These are phyloP conservation scores for Okapia johnstoni DNA, from an alignment of 2,113 vertebrate species.

Conservation along the genomic window DNA sequence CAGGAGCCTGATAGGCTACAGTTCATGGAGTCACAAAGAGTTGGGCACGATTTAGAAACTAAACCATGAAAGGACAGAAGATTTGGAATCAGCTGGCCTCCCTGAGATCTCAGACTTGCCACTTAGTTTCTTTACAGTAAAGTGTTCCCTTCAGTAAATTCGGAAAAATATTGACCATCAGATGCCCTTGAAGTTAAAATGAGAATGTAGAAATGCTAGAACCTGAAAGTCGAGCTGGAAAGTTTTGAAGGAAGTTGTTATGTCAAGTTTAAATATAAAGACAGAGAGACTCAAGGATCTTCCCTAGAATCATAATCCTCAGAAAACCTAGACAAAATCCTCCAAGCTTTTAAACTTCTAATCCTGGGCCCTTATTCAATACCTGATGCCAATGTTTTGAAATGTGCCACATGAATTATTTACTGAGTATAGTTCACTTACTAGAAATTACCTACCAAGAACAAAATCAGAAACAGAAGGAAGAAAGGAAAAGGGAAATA, in stretches of 20 bases:
- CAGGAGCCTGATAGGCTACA: background rate
- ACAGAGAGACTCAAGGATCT: background rate
- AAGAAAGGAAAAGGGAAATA: background rate
- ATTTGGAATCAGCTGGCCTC: background rate
- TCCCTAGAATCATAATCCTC: background rate
- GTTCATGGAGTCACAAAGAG: background rate
- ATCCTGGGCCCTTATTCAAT: background rate
- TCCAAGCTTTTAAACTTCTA: background rate
- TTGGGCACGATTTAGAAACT: background rate
- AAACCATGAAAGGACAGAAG: background rate
- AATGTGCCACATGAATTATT: background rate
- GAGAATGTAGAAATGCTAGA: background rate
- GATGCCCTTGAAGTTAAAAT: background rate
- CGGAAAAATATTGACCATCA: background rate
- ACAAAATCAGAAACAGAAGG: background rate
- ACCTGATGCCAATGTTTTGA: background rate
- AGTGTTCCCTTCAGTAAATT: background rate
- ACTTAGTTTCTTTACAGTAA: background rate
- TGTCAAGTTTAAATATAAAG: background rate
- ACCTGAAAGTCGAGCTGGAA: background rate
- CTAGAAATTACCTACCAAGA: background rate
- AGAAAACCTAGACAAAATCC: background rate
- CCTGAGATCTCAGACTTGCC: background rate
- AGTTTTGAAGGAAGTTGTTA: background rate
- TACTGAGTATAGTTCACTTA: background rate